A percentile compares a stretch with the other conserved stretches of the same genome.
Conservation (phyloP, 2,113 vertebrate genomes). For the Numida meleagris region DNA sequence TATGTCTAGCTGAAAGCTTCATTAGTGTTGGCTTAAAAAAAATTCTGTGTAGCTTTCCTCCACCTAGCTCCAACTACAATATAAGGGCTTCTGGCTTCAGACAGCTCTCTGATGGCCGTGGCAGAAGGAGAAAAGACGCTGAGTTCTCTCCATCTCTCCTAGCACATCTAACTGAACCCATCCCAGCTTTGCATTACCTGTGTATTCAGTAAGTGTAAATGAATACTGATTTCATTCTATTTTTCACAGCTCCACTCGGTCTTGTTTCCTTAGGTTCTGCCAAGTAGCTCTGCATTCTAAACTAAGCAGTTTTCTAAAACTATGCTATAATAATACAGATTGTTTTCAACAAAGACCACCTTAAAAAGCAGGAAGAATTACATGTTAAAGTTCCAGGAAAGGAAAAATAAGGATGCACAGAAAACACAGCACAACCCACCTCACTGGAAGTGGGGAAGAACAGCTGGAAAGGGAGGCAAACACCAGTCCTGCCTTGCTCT, state of each 20-base stretch:
- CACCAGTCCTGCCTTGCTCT: accelerated
- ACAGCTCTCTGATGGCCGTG: not conserved
- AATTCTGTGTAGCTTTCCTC: not conserved
- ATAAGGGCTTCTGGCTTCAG: not conserved
- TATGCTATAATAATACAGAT: not conserved
- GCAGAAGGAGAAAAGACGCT: not conserved
- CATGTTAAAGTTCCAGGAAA: not conserved
- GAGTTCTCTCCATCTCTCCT: not conserved
- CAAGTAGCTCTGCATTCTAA: not conserved
- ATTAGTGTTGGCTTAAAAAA: not conserved
- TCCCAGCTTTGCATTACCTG: not conserved
- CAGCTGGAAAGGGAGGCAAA: not conserved
- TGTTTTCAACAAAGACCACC: not conserved
- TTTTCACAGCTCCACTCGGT: not conserved
- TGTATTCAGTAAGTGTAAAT: not conserved
- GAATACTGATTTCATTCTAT: not conserved
- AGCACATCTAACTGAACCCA: not conserved
- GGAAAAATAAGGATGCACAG: not conserved
- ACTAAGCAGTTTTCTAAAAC: not conserved
- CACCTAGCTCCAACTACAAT: not conserved
- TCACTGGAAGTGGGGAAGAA: not conserved
- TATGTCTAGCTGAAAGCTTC: not conserved
- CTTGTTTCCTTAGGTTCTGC: not conserved
- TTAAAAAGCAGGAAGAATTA: not conserved
- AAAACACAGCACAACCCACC: not conserved